Conservation (phyloP, 2,113 vertebrate genomes). For the Cottus gobio region DNA sequence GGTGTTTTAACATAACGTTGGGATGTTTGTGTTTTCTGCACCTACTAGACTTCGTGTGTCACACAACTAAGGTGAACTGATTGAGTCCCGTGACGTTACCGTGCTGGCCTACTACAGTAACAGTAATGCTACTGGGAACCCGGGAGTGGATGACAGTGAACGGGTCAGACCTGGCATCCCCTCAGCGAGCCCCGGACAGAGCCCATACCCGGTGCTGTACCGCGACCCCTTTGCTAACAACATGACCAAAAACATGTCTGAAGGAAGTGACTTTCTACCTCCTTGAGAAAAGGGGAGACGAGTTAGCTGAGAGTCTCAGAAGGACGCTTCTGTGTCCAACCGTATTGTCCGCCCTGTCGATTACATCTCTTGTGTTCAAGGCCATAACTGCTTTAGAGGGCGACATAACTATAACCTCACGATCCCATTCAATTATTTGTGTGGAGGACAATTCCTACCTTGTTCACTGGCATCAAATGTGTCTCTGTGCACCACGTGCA, state of each 20-base stretch:
- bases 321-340: neutral
- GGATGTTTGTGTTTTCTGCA: neutral
- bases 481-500: neutral
- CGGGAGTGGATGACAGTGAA: neutral
- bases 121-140: neutral
- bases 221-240: neutral
- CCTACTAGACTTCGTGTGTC: neutral
- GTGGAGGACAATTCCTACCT: neutral
- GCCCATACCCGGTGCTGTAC: neutral
- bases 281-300: neutral
- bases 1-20: neutral
- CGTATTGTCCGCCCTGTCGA: neutral
- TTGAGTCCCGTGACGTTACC: neutral
- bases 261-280: constrained; percentile 3
- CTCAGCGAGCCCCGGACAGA: neutral
- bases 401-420: neutral
- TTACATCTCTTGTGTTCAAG: neutral
- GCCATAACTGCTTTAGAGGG: neutral
- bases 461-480: neutral
- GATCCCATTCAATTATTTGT: neutral
- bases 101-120: neutral
- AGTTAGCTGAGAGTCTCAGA: neutral
- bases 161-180: neutral
- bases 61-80: neutral
- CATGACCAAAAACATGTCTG: neutral